These are phyloP conservation scores for Enteromius fasciolatus DNA, from an alignment of 2,797 vertebrate genomes.

Conservation along the genomic window DNA sequence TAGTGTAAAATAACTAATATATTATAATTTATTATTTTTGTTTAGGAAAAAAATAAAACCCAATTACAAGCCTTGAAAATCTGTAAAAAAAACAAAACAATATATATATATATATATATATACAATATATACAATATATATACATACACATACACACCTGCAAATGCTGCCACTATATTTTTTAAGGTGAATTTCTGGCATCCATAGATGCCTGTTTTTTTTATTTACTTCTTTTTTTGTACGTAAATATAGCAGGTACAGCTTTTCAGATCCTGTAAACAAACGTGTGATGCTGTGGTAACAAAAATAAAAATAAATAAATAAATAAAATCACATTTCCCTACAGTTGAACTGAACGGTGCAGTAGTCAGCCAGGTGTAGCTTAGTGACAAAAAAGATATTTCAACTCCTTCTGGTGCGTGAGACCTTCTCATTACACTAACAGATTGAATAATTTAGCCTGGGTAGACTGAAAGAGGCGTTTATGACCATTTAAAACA, in stretches of 20 bases:
- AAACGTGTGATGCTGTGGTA: constrained; percentile 28
- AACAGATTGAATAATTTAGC: constrained; percentile 57
- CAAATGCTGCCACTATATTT: background rate
- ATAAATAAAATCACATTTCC: constrained; percentile 13
- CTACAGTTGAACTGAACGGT: constrained; percentile 13
- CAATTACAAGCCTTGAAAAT: background rate
- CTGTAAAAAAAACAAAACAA: background rate
- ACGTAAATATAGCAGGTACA: background rate
- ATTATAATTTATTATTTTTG: background rate
- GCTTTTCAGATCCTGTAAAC: background rate
- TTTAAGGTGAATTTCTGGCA: background rate
- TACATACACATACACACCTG: too few relatives aligned
- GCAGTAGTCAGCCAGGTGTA: constrained; percentile 25
- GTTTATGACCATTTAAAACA: constrained; percentile 43
- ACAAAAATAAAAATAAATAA: constrained; percentile 13
- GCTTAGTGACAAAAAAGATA: constrained; percentile 22
- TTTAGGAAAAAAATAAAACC: background rate
- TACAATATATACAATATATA: too few relatives aligned
- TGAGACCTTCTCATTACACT: constrained; percentile 51
- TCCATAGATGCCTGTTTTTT: background rate
- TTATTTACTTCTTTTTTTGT: background rate
- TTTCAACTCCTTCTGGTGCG: constrained; percentile 39
- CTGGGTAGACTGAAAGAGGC: constrained; percentile 17
- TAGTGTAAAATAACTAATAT: background rate
- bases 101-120: too few relatives aligned